phyloP scores from a whole-genome alignment of 2,888 invertebrate genomes.

The Amphipyra tragopoginis region DNA sequence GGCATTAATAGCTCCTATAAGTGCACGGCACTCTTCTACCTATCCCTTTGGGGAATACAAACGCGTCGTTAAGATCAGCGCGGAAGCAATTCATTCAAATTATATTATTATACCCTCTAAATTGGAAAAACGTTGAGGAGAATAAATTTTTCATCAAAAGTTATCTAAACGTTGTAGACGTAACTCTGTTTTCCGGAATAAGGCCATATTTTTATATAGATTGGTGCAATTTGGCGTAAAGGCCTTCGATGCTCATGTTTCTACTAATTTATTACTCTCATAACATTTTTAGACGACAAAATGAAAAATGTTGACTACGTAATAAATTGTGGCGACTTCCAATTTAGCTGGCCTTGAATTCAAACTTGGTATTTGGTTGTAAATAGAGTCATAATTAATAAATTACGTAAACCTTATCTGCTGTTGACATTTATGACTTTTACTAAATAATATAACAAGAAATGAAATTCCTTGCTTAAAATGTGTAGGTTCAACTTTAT shows the following conservation, averaged over 20 bases:
- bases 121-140: slow-evolving; percentile 26
- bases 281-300: slow-evolving; percentile 53
- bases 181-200: slow-evolving; percentile 9
- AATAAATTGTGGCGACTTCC: slow-evolving; percentile 47
- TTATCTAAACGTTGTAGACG: slow-evolving; percentile 15
- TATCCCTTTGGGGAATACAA: background rate
- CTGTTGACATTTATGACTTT: slow-evolving; percentile 31
- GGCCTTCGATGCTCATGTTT: slow-evolving; percentile 41
- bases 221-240: slow-evolving; percentile 24
- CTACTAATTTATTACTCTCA: slow-evolving; percentile 47
- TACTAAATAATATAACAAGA: background rate
- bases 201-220: slow-evolving; percentile 27
- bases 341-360: slow-evolving; percentile 45
- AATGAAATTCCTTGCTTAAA: too few species aligned
- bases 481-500: background rate
- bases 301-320: slow-evolving; percentile 46
- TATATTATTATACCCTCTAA: slow-evolving; percentile 21
- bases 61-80: background rate
- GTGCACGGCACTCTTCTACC: too few species aligned
- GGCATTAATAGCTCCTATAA: too few species aligned
- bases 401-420: slow-evolving; percentile 35
- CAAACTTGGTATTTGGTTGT: slow-evolving; percentile 1
- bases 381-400: slow-evolving; percentile 19
- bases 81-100: slow-evolving; percentile 22
- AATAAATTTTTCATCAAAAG: slow-evolving; percentile 28